Evolutionary conservation across 2,797 vertebrate species (phyloP).

Genomic region (Amblyopsis hoosieri): DNA sequence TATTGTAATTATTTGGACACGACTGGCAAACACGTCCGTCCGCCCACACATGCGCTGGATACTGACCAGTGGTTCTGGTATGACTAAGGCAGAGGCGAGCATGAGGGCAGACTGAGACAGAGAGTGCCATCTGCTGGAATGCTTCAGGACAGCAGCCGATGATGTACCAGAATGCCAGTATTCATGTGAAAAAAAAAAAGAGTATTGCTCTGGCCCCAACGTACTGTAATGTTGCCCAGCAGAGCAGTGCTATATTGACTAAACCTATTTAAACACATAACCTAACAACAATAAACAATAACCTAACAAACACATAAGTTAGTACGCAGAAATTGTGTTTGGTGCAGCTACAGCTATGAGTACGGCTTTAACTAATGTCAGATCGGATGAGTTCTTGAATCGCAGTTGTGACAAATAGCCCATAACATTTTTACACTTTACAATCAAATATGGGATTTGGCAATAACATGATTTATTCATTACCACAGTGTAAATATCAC

Average conservation of each 20-base stretch:
- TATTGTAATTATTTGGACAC: neutral
- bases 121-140: slow-evolving; percentile 6
- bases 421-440: neutral
- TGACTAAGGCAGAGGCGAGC: slow-evolving; percentile 75
- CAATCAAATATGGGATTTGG: slow-evolving; percentile 23
- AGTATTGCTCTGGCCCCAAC: no score
- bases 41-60: neutral
- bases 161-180: slow-evolving; percentile 3
- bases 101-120: slow-evolving; percentile 70
- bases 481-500: slow-evolving; percentile 35
- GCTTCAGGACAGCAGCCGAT: slow-evolving; percentile 25
- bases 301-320: no score
- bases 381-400: no score
- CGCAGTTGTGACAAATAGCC: no score
- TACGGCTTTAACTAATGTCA: no score
- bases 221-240: no score
- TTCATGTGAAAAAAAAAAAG: neutral
- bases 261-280: no score
- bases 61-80: slow-evolving; percentile 14
- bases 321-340: no score
- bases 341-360: no score
- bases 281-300: no score
- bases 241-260: no score
- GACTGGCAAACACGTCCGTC: neutral
- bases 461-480: slow-evolving; percentile 63